Percentiles rank a stretch among this genome's conserved stretches.
Evolutionary conservation across 2,113 vertebrate species (phyloP).

Genomic region (Drymodes brunneopygia): DNA sequence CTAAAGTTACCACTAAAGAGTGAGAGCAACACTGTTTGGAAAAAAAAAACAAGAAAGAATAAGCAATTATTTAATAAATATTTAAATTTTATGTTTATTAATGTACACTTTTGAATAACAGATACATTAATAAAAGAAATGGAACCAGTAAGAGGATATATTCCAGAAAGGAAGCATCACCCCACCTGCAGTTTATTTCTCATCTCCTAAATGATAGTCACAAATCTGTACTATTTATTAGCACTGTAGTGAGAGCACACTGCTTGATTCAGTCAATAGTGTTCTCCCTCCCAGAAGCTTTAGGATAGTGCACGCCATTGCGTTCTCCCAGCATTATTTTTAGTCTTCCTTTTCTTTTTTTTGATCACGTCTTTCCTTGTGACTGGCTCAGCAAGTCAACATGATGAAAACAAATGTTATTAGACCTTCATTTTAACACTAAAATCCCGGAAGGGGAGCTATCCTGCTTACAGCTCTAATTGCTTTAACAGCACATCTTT

Average conservation of each 20-base stretch:
- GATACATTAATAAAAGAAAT: not conserved
- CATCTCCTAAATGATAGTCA: not conserved
- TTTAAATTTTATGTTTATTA: not conserved
- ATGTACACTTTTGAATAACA: not conserved
- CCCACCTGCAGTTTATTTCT: not conserved
- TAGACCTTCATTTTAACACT: not conserved
- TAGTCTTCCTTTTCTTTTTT: not conserved
- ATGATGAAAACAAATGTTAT: conserved; percentile 15
- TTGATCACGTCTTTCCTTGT: accelerated
- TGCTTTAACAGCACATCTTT: conserved; percentile 1
- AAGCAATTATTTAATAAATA: not conserved
- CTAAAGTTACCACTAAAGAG: not conserved
- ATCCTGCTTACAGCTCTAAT: not conserved
- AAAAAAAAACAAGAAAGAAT: not conserved
- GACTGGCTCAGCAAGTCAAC: not conserved
- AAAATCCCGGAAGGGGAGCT: not conserved
- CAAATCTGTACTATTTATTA: not conserved
- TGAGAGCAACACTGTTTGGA: not conserved
- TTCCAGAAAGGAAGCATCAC: not conserved
- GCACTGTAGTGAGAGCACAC: not conserved
- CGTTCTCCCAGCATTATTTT: not conserved
- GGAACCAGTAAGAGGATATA: not conserved
- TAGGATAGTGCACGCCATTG: not conserved
- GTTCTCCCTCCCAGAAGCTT: not conserved
- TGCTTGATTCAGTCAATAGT: not conserved